These are phyloP conservation scores for Pinctada fucata DNA, from an alignment of 2,888 invertebrate genomes.

Conservation along the genomic window DNA sequence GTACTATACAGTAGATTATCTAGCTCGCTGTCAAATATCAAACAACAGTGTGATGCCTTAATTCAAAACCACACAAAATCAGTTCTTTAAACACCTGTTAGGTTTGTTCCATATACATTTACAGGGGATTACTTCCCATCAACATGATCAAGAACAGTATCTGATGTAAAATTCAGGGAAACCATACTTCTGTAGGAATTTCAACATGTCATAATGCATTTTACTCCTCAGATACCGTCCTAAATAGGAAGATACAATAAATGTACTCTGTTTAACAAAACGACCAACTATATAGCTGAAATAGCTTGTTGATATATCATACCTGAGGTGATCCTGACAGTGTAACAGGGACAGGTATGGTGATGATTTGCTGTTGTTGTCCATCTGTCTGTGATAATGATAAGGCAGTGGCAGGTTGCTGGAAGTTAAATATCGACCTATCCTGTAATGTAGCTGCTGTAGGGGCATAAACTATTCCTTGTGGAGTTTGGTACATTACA, in stretches of 20 bases:
- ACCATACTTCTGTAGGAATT: background rate
- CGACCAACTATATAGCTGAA: too few species aligned
- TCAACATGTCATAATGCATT: background rate
- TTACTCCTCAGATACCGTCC: too few species aligned
- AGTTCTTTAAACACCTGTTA: too few species aligned
- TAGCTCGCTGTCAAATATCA: too few species aligned
- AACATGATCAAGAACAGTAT: background rate
- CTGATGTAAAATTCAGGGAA: background rate
- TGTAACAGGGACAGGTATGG: conserved; percentile 76
- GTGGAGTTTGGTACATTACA: conserved; percentile 77
- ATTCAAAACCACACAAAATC: too few species aligned
- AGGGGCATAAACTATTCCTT: conserved; percentile 76
- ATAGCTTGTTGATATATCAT: conserved; percentile 13
- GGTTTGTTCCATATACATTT: background rate
- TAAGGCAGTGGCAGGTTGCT: conserved; percentile 66
- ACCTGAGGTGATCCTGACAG: conserved; percentile 69
- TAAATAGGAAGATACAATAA: too few species aligned
- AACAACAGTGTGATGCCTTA: too few species aligned
- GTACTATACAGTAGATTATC: background rate
- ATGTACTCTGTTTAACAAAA: too few species aligned
- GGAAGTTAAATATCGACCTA: conserved; percentile 75
- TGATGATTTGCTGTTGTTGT: conserved; percentile 72
- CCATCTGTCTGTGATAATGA: conserved; percentile 56
- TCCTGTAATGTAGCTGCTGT: conserved; percentile 67
- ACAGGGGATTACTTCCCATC: background rate